Base-by-base conservation (phyloP, 2,113 vertebrate genomes). In the Cyanoramphus novaezelandiae region DNA sequence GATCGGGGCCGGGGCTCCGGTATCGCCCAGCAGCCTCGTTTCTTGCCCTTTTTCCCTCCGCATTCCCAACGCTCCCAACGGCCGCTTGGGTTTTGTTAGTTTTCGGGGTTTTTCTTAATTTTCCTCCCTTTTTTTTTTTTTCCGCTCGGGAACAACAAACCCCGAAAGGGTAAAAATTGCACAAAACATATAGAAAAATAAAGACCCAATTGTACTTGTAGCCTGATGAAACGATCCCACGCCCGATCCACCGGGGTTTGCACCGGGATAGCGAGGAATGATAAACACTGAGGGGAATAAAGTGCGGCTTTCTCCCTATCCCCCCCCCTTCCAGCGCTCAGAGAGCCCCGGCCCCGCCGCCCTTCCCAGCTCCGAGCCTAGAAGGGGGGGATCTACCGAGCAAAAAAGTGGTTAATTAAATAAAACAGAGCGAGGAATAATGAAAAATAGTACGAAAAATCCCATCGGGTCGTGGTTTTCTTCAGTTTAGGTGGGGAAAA, bases 401-500 rank as follows among this genome's bases (percentile, higher is more conserved):
- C 53, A 33, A 57, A 57, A 57, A n/a, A 59, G 19, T 23, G 55
- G 55, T n/a, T 23, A 59, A 59, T n/a, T 59, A n/a, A 11, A 2
- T 7, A 6, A 11, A 37, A 62, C 2, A 19, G 5, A 28, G 25
- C 33, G 2, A 1, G 3, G 10, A 24, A 13, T 20, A 29, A 46
- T 7, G 2, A 3, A n/a, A 25, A 62, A 69, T 7, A 17, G 28
- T 13, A 19, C 29, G 13, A 31, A 83, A 90, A 62, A 15, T 10
- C 57, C 57, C 57, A 35, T 16, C 57, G n/a, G 33, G 19, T n/a
- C 12, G 55, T 20, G 33, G 55, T n/a, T 15, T n/a, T 23, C 55
- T 23, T n/a, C n/a, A 59, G 55, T n/a, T n/a, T 21, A n/a, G 33
- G 33, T n/a, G 31, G 21, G 31, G 9, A 59, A 59, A 59, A n/a